phyloP scores from a whole-genome alignment of 2,113 vertebrate species.

The Trochalopteron elliotii region DNA sequence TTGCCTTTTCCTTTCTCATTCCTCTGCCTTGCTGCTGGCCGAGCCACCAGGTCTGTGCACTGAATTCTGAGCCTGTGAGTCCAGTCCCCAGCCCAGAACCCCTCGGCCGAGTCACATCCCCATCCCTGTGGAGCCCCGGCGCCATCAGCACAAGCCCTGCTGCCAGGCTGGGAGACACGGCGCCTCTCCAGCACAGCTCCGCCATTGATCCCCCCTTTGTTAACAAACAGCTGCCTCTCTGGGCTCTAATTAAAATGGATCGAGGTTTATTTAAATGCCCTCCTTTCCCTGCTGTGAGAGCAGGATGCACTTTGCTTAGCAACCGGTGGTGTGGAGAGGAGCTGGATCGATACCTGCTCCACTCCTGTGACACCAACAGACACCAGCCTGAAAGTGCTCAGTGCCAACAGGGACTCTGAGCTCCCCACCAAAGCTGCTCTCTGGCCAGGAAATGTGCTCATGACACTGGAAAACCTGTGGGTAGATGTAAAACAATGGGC shows the following conservation, averaged over 20 bases:
- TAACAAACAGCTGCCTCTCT: constrained; percentile 41
- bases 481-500: not conserved
- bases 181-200: not conserved
- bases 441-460: not conserved
- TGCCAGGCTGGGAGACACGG: not conserved
- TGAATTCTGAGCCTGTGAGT: rapidly evolving
- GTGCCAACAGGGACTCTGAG: not conserved
- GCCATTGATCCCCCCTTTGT: constrained; percentile 48
- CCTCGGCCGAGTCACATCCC: rapidly evolving
- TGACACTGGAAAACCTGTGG: not conserved
- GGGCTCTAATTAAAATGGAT: constrained; percentile 70
- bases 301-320: constrained; percentile 67
- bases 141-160: not conserved
- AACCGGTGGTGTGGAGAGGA: constrained; percentile 36
- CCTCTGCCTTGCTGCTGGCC: not conserved
- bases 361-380: constrained; percentile 25
- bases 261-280: constrained; percentile 65
- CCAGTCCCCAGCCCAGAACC: not conserved
- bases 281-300: constrained; percentile 34
- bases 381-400: not conserved
- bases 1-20: not conserved
- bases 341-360: constrained; percentile 48
- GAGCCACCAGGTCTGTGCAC: not conserved
- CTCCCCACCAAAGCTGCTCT: not conserved
- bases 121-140: rapidly evolving